Base-by-base conservation (phyloP, 2,888 invertebrate genomes). In the Pyrochroa serraticornis region DNA sequence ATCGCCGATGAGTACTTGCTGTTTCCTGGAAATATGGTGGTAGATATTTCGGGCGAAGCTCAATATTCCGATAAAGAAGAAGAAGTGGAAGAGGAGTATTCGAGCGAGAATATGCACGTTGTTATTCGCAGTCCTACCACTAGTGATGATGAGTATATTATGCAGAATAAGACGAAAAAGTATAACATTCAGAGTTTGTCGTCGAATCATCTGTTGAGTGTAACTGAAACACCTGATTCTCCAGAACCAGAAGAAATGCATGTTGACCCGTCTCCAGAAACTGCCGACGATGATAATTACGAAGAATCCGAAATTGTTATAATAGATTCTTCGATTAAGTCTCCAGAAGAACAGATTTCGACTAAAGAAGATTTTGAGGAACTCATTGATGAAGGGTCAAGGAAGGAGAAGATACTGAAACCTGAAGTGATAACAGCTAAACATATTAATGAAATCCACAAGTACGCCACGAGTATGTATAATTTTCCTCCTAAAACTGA, bases 281-380 rank as follows among this genome's bases (percentile, higher is more conserved):
- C 79, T 9, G 75, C 77, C 0, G 82, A 86, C 61, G 80, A 80
- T 32, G 81, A 82, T 45, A 77, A 78, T 6, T 75, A 77, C 8
- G 81, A 80, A 31, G 85, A 85, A 53, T 83, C 86, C 6, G 87
- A 87, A 64, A 84, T 87, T 31, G 85, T 88, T 0, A 82, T 87
- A 3, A 83, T 87, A 0, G 86, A 87, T 71, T 82, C 85, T 0
- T 81, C 80, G 10, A 80, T 81, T 0, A 85, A 85, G 65, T 85
- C 86, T 0, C 85, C 86, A 0, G 86, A 87, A 65, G 86, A 86
- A 66, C 83, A 84, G 62, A 84, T 87, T 57, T 83, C 85, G 0
- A 86, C 87, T 0, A 85, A 85, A 64, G 87, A 87, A 75, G 87
- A 87, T 71, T 87, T 87, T 66, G 87, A 87, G 68, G 85, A 86